Evolutionary conservation across 2,113 vertebrate species (phyloP), one percentile per base, ranked within the genome.

Genomic region (Copsychus sechellarum): DNA sequence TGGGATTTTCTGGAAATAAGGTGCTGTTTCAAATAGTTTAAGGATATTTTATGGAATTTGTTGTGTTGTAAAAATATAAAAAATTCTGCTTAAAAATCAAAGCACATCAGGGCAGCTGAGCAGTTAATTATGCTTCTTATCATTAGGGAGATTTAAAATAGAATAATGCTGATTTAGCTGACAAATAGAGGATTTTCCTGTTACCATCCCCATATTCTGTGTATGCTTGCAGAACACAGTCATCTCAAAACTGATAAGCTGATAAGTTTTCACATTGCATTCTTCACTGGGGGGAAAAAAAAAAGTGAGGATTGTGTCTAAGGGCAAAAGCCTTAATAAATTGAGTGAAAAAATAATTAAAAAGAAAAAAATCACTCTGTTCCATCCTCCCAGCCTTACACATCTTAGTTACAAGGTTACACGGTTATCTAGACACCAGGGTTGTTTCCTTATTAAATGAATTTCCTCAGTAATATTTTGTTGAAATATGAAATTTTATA

Each of bases 51-150:
- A 54, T 1, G 11, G 16, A 19, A 40, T 64, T 64, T 24, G 2
- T 8, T 3, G 4, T 53, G 2, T 54, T 71, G n/a, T 69, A 80
- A 71, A 83, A 83, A 91, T 76, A 74, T 62, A 40, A 83, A 86
- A 66, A 94, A 17, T 26, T 69, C 31, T 71, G 36, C 45, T 96
- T 74, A 86, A 86, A 95, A 97, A 70, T 94, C 70, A 96, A 92
- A 92, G 34, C 71, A 80, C 19, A 79, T 56, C 17, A 62, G 24
- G 62, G 10, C 51, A 86, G 24, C 33, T 45, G 29, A 81, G 42
- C 56, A 95, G 53, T 92, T 97, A 94, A 92, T 97, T 92, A 88
- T 61, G 15, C 29, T 86, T 85, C 73, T 91, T 95, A 92, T 70
- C 47, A 91, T 95, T 66, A 70, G 33, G 53, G 45, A 88, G 36